A percentile compares a stretch with the other conserved stretches of the same genome.
These are phyloP conservation scores for Nymphalis io DNA, from an alignment of 1,140 invertebrate genomes.

Conservation along the genomic window DNA sequence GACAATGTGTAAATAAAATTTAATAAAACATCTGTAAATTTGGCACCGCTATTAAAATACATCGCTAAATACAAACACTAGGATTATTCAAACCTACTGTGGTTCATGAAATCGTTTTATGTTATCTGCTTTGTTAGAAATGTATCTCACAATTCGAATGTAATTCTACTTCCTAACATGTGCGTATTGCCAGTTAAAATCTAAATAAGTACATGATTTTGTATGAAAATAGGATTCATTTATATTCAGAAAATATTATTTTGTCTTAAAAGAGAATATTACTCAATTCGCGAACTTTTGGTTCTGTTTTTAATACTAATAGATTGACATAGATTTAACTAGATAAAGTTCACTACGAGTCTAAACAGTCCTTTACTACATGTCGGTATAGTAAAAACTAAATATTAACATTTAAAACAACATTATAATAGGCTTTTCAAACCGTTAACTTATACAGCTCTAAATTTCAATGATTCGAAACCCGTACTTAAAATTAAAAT, in stretches of 20 bases:
- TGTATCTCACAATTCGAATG: slow-evolving; percentile 45
- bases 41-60: slow-evolving; percentile 60
- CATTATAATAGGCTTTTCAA: slow-evolving; percentile 53
- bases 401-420: slow-evolving; percentile 56
- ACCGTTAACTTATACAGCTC: slow-evolving; percentile 59
- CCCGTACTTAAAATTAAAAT: slow-evolving; percentile 62
- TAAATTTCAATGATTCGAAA: slow-evolving; percentile 76
- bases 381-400: slow-evolving; percentile 50
- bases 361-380: slow-evolving; percentile 70
- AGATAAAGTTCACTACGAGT: slow-evolving; percentile 65
- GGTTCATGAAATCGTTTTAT: slow-evolving; percentile 19
- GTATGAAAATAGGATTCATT: slow-evolving; percentile 78
- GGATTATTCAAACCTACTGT: slow-evolving; percentile 38
- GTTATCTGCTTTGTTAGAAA: slow-evolving; percentile 6
- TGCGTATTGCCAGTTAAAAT: slow-evolving; percentile 72
- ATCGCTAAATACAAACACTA: slow-evolving; percentile 41
- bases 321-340: slow-evolving; percentile 65
- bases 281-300: slow-evolving; percentile 70
- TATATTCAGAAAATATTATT: slow-evolving; percentile 77
- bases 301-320: slow-evolving; percentile 62
- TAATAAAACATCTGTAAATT: slow-evolving; percentile 51
- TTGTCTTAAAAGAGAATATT: slow-evolving; percentile 63
- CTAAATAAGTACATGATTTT: slow-evolving; percentile 67
- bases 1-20: slow-evolving; percentile 18
- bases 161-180: slow-evolving; percentile 59